A percentile compares a stretch with the other conserved stretches of the same genome.
Evolutionary conservation across 2,113 vertebrate genomes (phyloP).

Genomic region (Arizona elegans): DNA sequence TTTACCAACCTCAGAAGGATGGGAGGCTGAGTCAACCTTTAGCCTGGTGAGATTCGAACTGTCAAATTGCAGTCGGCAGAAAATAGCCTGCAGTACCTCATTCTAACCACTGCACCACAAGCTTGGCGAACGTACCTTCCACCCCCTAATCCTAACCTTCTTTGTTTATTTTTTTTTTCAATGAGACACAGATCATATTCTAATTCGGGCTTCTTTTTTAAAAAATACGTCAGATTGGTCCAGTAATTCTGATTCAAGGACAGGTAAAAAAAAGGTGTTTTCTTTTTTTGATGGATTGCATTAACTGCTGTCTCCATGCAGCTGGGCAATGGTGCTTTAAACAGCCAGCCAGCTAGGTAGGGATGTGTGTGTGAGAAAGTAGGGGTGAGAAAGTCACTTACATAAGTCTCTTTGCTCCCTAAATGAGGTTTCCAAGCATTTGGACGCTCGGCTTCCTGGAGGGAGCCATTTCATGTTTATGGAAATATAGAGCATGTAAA

Average conservation of each 20-base stretch:
- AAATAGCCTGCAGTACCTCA: no score
- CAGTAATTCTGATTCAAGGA: background rate
- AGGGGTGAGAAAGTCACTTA: background rate
- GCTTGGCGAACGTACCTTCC: background rate
- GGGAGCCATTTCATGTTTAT: background rate
- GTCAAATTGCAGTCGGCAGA: no score
- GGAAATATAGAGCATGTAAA: background rate
- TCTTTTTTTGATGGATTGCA: background rate
- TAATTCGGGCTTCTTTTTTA: background rate
- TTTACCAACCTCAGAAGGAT: no score
- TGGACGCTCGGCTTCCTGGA: background rate
- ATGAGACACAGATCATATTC: background rate
- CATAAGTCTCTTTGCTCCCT: background rate
- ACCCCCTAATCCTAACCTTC: background rate
- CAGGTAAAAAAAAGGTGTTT: background rate
- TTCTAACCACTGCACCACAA: background rate
- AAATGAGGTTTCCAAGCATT: background rate
- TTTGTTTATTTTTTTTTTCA: background rate
- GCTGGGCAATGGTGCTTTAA: background rate
- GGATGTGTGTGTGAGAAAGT: background rate
- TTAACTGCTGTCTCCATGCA: no score
- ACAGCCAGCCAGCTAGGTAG: background rate
- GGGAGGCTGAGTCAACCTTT: no score
- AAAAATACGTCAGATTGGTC: background rate
- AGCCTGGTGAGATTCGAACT: no score